Conservation (phyloP, 2,888 invertebrate species). For the Luperina testacea region DNA sequence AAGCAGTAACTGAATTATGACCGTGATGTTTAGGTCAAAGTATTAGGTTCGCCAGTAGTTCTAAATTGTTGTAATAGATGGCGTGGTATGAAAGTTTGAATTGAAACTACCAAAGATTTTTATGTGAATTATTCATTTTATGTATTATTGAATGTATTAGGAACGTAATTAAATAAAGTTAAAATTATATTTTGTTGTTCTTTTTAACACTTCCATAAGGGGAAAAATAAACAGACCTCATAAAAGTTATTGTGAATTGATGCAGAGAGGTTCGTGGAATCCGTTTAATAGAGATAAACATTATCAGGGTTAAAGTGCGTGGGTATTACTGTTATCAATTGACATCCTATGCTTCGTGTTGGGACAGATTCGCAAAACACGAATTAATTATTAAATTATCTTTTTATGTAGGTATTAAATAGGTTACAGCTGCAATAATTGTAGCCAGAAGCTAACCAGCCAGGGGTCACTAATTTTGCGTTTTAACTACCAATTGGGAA, state of each 20-base stretch:
- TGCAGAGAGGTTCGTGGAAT: constrained; percentile 40
- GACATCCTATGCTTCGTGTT: constrained; percentile 37
- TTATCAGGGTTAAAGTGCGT: constrained; percentile 65
- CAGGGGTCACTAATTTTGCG: background rate
- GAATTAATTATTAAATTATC: constrained; percentile 8
- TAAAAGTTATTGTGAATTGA: background rate
- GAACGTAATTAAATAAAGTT: constrained; percentile 48
- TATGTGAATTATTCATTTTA: constrained; percentile 63
- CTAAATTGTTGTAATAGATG: constrained; percentile 72
- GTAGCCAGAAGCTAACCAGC: background rate
- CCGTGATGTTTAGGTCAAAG: constrained; percentile 42
- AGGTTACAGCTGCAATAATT: constrained; percentile 4
- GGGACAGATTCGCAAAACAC: constrained; percentile 34
- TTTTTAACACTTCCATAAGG: background rate
- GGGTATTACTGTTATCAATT: constrained; percentile 55
- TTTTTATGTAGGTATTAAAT: background rate
- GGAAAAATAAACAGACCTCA: background rate
- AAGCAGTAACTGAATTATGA: constrained; percentile 89
- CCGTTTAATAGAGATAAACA: constrained; percentile 42
- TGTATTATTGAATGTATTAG: constrained; percentile 53
- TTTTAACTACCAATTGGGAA: background rate
- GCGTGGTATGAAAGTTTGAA: constrained; percentile 66
- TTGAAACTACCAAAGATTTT: constrained; percentile 66
- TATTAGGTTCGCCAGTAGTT: constrained; percentile 43
- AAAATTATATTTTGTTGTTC: background rate